Evolutionary conservation across 2,797 vertebrate species (phyloP).

Genomic region (Tympanoctomys barrerae): DNA sequence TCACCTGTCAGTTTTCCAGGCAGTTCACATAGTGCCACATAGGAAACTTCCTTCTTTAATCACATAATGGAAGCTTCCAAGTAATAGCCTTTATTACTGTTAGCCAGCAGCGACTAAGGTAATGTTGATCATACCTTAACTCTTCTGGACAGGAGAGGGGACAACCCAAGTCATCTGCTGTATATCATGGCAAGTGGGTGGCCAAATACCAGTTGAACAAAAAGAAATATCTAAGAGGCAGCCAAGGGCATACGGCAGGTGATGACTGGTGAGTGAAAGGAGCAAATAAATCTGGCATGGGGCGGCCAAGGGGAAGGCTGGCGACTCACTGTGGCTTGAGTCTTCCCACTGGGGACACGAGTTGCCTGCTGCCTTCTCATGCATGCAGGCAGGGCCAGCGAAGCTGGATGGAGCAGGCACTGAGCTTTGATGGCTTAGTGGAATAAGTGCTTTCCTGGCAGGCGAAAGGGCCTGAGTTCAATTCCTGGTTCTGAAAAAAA

Average conservation of each 20-base stretch:
- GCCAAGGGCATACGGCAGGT: neutral
- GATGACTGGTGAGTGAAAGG: neutral
- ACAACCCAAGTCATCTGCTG: neutral
- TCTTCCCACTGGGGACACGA: neutral
- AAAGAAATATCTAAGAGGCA: neutral
- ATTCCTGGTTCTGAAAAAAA: no score
- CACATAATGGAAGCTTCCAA: neutral
- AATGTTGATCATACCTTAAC: neutral
- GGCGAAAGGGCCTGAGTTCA: no score
- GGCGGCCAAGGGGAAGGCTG: neutral
- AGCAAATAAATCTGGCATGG: neutral
- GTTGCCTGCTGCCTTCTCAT: neutral
- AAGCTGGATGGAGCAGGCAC: accelerated
- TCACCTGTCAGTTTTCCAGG: neutral
- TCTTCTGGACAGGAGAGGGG: neutral
- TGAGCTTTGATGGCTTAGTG: neutral
- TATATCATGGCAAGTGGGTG: neutral
- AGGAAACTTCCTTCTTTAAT: constrained; percentile 37
- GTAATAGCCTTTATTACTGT: neutral
- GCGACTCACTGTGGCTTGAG: neutral
- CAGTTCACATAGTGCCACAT: neutral
- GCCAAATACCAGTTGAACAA: neutral
- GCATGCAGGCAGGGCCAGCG: neutral
- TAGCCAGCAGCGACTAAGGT: neutral
- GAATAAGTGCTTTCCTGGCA: no score